Evolutionary conservation across 2,888 invertebrate species (phyloP), one percentile per base, ranked within the genome.

Genomic region (Acleris sparsana): DNA sequence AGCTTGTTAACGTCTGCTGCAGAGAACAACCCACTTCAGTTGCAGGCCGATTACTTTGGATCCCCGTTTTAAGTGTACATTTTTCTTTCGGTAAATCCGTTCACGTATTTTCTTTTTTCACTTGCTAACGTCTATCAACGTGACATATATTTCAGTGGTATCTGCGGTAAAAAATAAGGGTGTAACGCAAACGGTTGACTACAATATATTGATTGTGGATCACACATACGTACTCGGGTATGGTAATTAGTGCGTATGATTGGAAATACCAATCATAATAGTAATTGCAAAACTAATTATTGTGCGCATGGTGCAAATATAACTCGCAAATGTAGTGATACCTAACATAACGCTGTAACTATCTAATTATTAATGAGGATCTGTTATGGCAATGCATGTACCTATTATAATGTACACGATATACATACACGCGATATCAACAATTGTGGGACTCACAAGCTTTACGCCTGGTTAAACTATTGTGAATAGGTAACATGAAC

Each of bases 1-100:
- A 83, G 80, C 79, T 83, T 83, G 86, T 85, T 85, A 84, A 79
- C 79, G 81, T 81, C 79, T 69, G 69, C 78, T 75, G 70, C 78
- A 73, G 73, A 73, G 72, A 80, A 82, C 78, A 76, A 79, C 79
- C 76, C 78, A 79, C 80, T 84, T 86, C 84, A 84, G 81, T 77
- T 79, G 77, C 84, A 84, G 80, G 74, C 74, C 73, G 74, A 78
- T 80, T 74, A 74, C 73, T 78, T 77, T 72, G 75, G 74, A 72
- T 77, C 75, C 73, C 73, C 75, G 74, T 75, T 77, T 76, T 72
- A 74, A 75, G 73, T 75, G 70, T 71, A 72, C 72, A 72, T 72
- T 73, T 71, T 71, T 71, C 69, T 69, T 70, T 71, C 69, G 70
- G 60, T 69, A 5, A 53, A 55, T 55, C 43, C 29, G 25, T 53